Base-by-base conservation (phyloP, 1,140 invertebrate genomes). In the Notospermus geniculatus region DNA sequence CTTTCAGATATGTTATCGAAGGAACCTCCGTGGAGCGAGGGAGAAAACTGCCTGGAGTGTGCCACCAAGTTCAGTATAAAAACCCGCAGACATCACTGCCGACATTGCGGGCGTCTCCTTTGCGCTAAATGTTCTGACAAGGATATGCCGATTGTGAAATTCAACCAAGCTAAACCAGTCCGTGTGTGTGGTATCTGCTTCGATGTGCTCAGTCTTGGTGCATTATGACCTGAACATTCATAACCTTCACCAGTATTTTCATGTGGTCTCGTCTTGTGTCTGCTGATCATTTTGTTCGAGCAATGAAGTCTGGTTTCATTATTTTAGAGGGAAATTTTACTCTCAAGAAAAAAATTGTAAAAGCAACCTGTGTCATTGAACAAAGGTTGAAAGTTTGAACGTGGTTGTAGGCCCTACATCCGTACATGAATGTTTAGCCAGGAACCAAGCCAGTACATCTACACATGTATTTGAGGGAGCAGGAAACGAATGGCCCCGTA, bases 141-240 rank as follows among this genome's bases (percentile, higher is more conserved):
- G 80, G 92, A 96, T 75, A 89, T 97, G 63, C 93, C 95, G 5
- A 97, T 98, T 69, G 75, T 97, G 4, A 98, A 98, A 82, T 98
- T 96, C 77, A 89, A 89, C 62, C 84, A 92, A 65, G 90, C 92
- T 75, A 97, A 97, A 82, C 92, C 93, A 17, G 93, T 95, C 19
- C 86, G 95, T 32, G 94, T 98, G 1, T 98, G 95, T 82, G 86
- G 88, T 65, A 88, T 95, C 29, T 97, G 94, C 81, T 95, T 93
- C 77, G 90, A 94, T 74, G 92, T 97, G 1, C 80, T 97, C 15
- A 89, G 90, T 80, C 85, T 90, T 41, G 90, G 90, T 32, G 74
- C 73, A 46, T 60, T 65, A 54, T 73, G 50, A 50, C 46, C 46
- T 50, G 46, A 50, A 50, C 46, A 27, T 27, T 50, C 19, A 50